Conservation (phyloP, 2,113 vertebrate genomes). For the Tenebrosternarchus preto region DNA sequence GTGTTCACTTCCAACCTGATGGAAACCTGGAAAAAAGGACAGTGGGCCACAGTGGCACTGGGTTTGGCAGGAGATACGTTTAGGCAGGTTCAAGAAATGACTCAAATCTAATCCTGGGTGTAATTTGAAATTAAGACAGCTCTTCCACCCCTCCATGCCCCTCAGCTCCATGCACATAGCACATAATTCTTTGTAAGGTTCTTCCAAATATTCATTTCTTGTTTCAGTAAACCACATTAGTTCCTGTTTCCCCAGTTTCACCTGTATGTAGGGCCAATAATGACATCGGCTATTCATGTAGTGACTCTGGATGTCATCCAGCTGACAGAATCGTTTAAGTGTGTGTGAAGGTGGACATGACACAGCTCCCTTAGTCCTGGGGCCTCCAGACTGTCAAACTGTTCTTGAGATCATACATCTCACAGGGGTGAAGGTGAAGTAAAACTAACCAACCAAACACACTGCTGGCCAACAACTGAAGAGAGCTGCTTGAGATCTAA, state of each 20-base stretch:
- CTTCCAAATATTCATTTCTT: constrained; percentile 70
- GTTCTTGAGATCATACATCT: constrained; percentile 43
- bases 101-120: too few species aligned
- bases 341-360: constrained; percentile 61
- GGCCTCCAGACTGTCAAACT: constrained; percentile 52
- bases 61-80: constrained; percentile 69
- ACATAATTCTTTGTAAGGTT: constrained; percentile 56
- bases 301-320: constrained; percentile 69
- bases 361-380: constrained; percentile 47
- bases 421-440: constrained; percentile 55
- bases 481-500: not conserved
- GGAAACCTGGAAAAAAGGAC: constrained; percentile 26
- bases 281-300: constrained; percentile 69
- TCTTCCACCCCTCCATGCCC: too few species aligned
- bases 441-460: too few species aligned
- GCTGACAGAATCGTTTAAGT: constrained; percentile 64
- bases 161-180: too few species aligned
- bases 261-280: constrained; percentile 65
- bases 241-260: constrained; percentile 63
- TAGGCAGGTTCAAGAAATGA: constrained; percentile 73
- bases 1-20: constrained; percentile 50
- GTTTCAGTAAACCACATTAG: constrained; percentile 62
- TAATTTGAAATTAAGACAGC: too few species aligned
- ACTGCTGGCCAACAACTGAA: too few species aligned
- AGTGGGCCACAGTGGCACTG: constrained; percentile 52